These are phyloP conservation scores for Drosophila mettleri DNA, from an alignment of 2,888 invertebrate genomes.

Conservation along the genomic window DNA sequence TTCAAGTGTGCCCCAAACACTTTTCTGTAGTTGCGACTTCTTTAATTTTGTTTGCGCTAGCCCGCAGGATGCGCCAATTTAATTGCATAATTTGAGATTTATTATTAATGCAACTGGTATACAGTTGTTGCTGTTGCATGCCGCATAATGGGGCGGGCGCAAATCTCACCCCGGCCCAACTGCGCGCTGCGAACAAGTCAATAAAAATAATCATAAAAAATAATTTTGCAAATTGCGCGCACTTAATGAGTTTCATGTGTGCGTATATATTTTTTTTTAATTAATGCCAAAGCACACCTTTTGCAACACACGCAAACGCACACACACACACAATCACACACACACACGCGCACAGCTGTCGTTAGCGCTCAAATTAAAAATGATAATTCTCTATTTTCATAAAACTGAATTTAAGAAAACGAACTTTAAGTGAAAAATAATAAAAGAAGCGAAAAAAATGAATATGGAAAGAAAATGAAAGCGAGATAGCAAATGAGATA, in stretches of 20 bases:
- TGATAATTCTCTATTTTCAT: slow-evolving; percentile 29
- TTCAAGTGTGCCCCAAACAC: background rate
- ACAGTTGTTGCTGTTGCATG: slow-evolving; percentile 26
- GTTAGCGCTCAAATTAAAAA: slow-evolving; percentile 35
- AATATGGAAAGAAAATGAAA: background rate
- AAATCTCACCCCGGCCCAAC: slow-evolving; percentile 35
- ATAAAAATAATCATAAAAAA: slow-evolving; percentile 70
- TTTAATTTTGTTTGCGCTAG: slow-evolving; percentile 24
- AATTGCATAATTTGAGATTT: slow-evolving; percentile 73
- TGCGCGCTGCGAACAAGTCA: slow-evolving; percentile 54
- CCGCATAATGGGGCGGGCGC: slow-evolving; percentile 31
- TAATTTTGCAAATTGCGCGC: slow-evolving; percentile 66
- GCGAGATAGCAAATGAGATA: background rate
- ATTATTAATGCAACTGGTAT: slow-evolving; percentile 58
- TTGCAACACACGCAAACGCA: slow-evolving; percentile 4
- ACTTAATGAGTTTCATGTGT: slow-evolving; percentile 69
- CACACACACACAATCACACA: slow-evolving; percentile 4
- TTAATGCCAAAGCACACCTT: slow-evolving; percentile 57
- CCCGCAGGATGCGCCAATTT: slow-evolving; percentile 53
- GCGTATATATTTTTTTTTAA: slow-evolving; percentile 53
- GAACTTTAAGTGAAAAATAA: background rate
- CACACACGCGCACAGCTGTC: slow-evolving; percentile 2
- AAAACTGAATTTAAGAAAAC: slow-evolving; percentile 21
- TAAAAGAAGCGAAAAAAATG: too few relatives aligned
- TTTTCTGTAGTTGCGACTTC: background rate